Evolutionary conservation across 1,140 invertebrate species (phyloP).

Genomic region (Argopecten irradians): DNA sequence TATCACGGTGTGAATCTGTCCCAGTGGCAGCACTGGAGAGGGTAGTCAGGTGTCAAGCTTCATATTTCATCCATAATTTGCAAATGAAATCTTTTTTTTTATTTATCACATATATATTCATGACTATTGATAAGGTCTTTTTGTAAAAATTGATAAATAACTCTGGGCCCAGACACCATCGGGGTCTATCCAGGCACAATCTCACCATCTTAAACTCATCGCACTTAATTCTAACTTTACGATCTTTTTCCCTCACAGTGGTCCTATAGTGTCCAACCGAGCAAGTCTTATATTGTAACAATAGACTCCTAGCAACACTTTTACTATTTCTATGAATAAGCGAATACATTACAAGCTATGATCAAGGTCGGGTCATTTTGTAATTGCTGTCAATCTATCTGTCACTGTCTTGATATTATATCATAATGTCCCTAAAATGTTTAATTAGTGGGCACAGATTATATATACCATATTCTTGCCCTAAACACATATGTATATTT

Average conservation of each 20-base stretch:
- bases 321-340: background rate
- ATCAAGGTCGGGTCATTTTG: background rate
- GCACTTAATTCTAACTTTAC: background rate
- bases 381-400: background rate
- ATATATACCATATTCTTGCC: too few relatives aligned
- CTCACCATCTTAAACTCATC: background rate
- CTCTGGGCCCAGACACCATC: background rate
- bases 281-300: background rate
- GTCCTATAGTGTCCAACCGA: background rate
- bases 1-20: background rate
- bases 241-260: background rate
- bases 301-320: background rate
- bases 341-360: background rate
- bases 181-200: background rate
- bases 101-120: constrained; percentile 23
- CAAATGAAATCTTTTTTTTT: background rate
- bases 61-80: constrained; percentile 22
- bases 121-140: background rate
- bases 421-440: too few relatives aligned
- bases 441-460: too few relatives aligned
- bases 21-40: background rate
- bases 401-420: too few relatives aligned
- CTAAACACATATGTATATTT: too few relatives aligned
- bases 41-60: background rate
- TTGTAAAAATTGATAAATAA: background rate